Conservation (phyloP, 2,797 vertebrate species). For the Knipowitschia caucasica region DNA sequence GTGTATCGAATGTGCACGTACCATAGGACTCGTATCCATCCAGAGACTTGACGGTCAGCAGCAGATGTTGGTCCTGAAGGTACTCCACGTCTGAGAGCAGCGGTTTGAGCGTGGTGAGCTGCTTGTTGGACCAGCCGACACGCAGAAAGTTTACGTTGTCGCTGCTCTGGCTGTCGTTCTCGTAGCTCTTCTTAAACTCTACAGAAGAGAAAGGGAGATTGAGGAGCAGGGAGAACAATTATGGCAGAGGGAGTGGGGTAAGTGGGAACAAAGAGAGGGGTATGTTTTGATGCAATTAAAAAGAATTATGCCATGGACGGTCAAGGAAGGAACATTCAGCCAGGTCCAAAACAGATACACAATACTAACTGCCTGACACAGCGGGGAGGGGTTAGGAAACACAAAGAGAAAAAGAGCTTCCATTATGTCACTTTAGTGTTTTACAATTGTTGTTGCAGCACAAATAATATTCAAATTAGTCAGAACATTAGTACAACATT, state of each 20-base stretch:
- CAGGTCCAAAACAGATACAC: conserved; percentile 43
- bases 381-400: conserved; percentile 17
- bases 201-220: conserved; percentile 21
- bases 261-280: conserved; percentile 32
- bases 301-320: conserved; percentile 21
- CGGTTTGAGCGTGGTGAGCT: conserved; percentile 93
- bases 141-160: conserved; percentile 97
- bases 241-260: conserved; percentile 9
- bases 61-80: conserved; percentile 94
- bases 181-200: conserved; percentile 97
- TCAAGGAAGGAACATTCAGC: conserved; percentile 17
- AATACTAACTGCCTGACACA: conserved; percentile 67
- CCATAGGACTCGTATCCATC: conserved; percentile 96
- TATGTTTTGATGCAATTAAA: conserved; percentile 41
- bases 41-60: conserved; percentile 93
- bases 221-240: conserved; percentile 15
- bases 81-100: conserved; percentile 96
- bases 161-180: conserved; percentile 95
- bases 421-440: conserved; percentile 18
- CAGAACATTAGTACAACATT: too few species aligned
- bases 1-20: conserved; percentile 41
- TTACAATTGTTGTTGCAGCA: conserved; percentile 1
- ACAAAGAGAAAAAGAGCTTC: conserved; percentile 42
- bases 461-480: neutral
- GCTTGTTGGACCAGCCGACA: conserved; percentile 93